phyloP scores from a whole-genome alignment of 2,113 vertebrate species.

The Helogale parvula region DNA sequence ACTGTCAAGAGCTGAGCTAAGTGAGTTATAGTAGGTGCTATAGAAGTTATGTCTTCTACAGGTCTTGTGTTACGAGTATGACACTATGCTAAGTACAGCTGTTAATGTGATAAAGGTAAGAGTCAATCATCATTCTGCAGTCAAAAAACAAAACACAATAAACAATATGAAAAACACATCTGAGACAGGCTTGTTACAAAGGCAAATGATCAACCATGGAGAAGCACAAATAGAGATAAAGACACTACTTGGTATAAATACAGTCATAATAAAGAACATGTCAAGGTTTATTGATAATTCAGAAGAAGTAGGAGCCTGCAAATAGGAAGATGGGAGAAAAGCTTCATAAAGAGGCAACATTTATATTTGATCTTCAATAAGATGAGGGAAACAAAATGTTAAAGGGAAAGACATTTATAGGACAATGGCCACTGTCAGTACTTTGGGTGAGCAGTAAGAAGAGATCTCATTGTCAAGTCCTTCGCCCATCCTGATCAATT shows the following conservation, averaged over 20 bases:
- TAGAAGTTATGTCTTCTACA: neutral
- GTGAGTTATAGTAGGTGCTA: neutral
- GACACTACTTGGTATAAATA: neutral
- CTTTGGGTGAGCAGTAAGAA: neutral
- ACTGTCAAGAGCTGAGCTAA: neutral
- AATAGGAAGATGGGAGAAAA: neutral
- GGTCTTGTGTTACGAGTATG: too few relatives aligned
- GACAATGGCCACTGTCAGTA: neutral
- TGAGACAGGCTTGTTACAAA: neutral
- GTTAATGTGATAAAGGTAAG: neutral
- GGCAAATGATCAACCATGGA: neutral
- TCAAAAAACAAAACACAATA: neutral
- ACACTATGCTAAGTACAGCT: neutral
- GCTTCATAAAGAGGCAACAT: neutral
- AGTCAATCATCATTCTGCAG: neutral
- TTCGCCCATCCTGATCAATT: too few relatives aligned
- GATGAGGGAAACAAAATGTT: neutral
- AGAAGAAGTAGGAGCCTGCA: neutral
- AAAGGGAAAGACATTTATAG: neutral
- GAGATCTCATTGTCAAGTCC: too few relatives aligned
- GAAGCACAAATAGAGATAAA: neutral
- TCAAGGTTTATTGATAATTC: neutral
- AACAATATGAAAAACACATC: neutral
- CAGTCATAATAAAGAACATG: neutral
- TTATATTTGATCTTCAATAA: neutral